Percentiles rank a stretch among this genome's conserved stretches.
Conservation (phyloP, 2,888 invertebrate species). For the Nysson spinosus region DNA sequence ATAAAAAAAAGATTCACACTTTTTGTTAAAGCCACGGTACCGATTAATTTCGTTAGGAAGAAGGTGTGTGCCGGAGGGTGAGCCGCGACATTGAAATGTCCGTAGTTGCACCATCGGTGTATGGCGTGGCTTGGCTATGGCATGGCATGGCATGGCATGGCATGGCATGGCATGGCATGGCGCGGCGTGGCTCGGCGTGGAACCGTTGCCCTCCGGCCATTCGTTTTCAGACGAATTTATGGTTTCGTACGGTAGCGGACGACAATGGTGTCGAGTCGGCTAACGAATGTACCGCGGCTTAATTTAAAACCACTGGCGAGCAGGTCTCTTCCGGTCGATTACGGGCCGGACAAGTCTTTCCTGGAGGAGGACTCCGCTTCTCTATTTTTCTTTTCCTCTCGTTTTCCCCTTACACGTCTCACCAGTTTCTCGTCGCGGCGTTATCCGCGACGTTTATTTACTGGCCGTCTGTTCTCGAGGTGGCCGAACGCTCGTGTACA, state of each 20-base stretch:
- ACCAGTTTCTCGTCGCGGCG: slow-evolving; percentile 30
- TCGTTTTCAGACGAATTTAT: slow-evolving; percentile 58
- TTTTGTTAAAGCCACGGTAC: slow-evolving; percentile 12
- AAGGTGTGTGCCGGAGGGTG: slow-evolving; percentile 25
- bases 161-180: no score
- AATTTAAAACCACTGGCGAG: slow-evolving; percentile 64
- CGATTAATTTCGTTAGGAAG: slow-evolving; percentile 47
- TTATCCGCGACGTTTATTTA: slow-evolving; percentile 71
- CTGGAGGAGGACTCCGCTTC: slow-evolving; percentile 38
- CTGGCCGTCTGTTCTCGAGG: slow-evolving; percentile 66
- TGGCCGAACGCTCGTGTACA: slow-evolving; percentile 60
- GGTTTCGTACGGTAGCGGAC: slow-evolving; percentile 50
- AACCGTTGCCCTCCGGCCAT: slow-evolving; percentile 46
- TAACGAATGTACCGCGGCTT: slow-evolving; percentile 61
- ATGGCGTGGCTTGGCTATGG: no score
- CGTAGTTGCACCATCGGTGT: slow-evolving; percentile 16
- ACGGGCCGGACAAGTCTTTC: slow-evolving; percentile 65
- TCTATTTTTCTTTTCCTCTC: slow-evolving; percentile 41
- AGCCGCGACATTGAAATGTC: slow-evolving; percentile 41
- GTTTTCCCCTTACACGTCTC: slow-evolving; percentile 27
- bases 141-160: no score
- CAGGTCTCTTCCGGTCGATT: slow-evolving; percentile 69
- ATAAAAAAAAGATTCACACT: neutral
- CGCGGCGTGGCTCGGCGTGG: slow-evolving; percentile 22
- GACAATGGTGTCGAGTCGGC: slow-evolving; percentile 59